phyloP scores from a whole-genome alignment of 2,797 vertebrate species.

The Coluber constrictor region DNA sequence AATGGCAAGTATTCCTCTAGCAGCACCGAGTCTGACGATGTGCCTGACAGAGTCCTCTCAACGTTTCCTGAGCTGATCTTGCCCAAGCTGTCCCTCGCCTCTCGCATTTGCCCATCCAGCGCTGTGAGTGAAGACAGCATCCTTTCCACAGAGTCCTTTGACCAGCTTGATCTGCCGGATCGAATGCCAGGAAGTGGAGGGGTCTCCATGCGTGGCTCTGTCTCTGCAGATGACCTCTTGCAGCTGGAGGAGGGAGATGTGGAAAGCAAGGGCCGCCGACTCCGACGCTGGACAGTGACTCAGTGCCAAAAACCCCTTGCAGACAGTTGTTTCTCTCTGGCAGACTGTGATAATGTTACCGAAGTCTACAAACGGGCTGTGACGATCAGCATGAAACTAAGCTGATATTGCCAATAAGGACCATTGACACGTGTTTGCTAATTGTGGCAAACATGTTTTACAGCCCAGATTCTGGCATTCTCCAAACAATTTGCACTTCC shows the following conservation, averaged over 20 bases:
- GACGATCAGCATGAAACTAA: slow-evolving; percentile 67
- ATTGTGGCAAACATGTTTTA: not conserved
- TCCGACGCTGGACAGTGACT: slow-evolving; percentile 74
- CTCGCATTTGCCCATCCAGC: slow-evolving; percentile 66
- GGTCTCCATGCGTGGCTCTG: slow-evolving; percentile 77
- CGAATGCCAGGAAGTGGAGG: slow-evolving; percentile 34
- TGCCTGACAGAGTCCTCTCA: slow-evolving; percentile 66
- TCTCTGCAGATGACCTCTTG: slow-evolving; percentile 87
- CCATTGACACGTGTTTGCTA: not conserved
- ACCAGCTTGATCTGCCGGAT: slow-evolving; percentile 87
- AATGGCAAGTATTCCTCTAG: slow-evolving; percentile 85
- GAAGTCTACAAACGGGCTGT: slow-evolving; percentile 75
- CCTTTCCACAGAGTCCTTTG: slow-evolving; percentile 94
- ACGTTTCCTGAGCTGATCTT: slow-evolving; percentile 76
- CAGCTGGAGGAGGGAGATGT: slow-evolving; percentile 60
- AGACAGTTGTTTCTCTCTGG: slow-evolving; percentile 82
- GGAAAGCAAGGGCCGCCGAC: slow-evolving; percentile 37
- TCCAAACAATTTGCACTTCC: slow-evolving; percentile 22
- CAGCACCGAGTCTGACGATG: not conserved
- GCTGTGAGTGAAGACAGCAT: slow-evolving; percentile 94
- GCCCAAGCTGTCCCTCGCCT: slow-evolving; percentile 48
- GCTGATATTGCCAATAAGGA: slow-evolving; percentile 59
- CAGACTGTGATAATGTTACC: slow-evolving; percentile 76
- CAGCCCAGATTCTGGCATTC: not conserved
- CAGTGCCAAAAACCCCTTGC: slow-evolving; percentile 75